These are phyloP conservation scores for Crotalus viridis DNA, from an alignment of 2,113 vertebrate species.

Conservation along the genomic window DNA sequence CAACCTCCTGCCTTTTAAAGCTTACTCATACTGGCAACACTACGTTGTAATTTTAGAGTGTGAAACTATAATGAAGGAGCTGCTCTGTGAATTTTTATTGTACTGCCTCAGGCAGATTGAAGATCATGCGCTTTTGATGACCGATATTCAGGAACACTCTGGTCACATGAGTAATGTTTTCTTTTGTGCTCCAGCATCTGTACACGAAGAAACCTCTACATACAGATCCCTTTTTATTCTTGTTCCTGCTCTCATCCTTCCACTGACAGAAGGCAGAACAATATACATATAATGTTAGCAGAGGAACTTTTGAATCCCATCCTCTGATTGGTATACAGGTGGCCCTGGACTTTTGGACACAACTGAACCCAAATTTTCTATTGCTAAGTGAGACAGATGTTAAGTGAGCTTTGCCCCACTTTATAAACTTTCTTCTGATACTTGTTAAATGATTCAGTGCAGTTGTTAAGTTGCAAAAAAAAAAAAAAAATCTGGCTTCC, in stretches of 20 bases:
- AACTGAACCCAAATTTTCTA: neutral
- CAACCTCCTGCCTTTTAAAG: neutral
- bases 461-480: neutral
- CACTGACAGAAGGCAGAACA: neutral
- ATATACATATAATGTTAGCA: neutral
- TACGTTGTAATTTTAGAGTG: neutral
- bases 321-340: neutral
- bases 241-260: no score
- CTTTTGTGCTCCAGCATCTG: neutral
- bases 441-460: neutral
- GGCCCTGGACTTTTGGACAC: neutral
- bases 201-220: neutral
- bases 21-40: neutral
- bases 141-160: neutral
- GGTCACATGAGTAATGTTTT: neutral
- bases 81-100: neutral
- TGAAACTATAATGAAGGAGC: neutral
- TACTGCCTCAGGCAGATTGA: neutral
- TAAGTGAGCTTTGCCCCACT: neutral
- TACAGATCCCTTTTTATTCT: neutral
- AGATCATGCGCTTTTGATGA: neutral
- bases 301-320: neutral
- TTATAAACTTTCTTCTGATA: neutral
- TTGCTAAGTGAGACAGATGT: neutral
- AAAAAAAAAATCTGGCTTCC: neutral